Percentiles rank a stretch among this genome's conserved stretches.
These are phyloP conservation scores for Exephanes ischioxanthus DNA, from an alignment of 2,888 invertebrate genomes.

Conservation along the genomic window DNA sequence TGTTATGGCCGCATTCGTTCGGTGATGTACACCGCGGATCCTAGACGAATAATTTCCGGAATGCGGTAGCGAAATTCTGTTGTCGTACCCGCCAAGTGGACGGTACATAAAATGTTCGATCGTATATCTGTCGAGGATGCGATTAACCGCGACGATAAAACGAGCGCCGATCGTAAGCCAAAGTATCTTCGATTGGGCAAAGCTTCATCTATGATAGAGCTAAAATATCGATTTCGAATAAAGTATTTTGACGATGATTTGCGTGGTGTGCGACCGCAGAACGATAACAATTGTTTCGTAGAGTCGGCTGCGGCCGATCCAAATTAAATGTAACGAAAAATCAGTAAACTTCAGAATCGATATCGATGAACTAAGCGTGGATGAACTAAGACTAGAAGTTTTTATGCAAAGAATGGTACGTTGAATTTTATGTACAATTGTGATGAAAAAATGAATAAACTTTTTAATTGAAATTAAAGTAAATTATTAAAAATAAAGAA, in stretches of 20 bases:
- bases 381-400: no score
- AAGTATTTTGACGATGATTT: neutral
- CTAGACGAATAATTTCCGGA: slow-evolving; percentile 39
- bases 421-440: no score
- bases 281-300: no score
- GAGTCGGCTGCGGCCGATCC: no score
- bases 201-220: neutral
- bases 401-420: no score
- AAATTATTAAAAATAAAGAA: no score
- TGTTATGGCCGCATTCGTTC: slow-evolving; percentile 34
- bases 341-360: no score
- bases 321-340: no score
- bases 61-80: slow-evolving; percentile 10
- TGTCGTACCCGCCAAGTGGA: slow-evolving; percentile 22
- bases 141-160: slow-evolving; percentile 27
- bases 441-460: no score
- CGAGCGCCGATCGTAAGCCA: slow-evolving; percentile 6
- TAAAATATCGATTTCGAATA: neutral
- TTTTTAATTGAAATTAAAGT: no score
- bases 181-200: slow-evolving; percentile 13
- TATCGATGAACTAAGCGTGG: no score
- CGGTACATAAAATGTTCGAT: slow-evolving; percentile 32
- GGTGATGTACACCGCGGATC: slow-evolving; percentile 29
- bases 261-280: no score
- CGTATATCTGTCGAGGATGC: slow-evolving; percentile 36